Base-by-base conservation (phyloP, 2,888 invertebrate genomes). In the Torymus texanus region DNA sequence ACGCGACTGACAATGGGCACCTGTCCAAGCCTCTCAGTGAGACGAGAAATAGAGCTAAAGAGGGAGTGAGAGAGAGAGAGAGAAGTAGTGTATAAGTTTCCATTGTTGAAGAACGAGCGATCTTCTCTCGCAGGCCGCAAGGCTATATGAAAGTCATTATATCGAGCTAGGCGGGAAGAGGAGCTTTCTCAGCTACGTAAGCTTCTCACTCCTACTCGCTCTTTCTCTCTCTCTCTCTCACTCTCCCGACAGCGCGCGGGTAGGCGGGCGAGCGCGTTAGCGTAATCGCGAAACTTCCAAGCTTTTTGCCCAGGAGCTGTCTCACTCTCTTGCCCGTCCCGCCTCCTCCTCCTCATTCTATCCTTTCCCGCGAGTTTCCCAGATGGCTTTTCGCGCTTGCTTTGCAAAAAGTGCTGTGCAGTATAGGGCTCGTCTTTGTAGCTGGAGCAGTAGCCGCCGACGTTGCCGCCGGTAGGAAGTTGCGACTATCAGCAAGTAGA, bases 271-370 rank as follows among this genome's bases (percentile, higher is more conserved):
- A 8, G 8, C 29, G 29, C 68, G 73, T 58, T 72, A 74, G 51
- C 78, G 74, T 74, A 74, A 74, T 74, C 74, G 78, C 67, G 29
- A 68, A 74, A 68, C 74, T 78, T 78, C 68, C 67, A 59, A 74
- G 78, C 74, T 78, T 78, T 74, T 78, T 73, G 68, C 68, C 67
- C 59, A 29, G 14, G 14, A 56, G 66, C 65, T 75, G 41, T 41
- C 41, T 66, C 13, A 13, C 58, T 56, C n/a, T 59, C 51, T 53
- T 21, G 21, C 1, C 21, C 21, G 21, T 21, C 58, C 14, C 18
- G 41, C 16, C n/a, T 5, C n/a, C 21, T n/a, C 24, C 29, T 8
- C 24, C 14, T 16, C 3, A 41, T 8, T 8, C 8, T 29, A 41
- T 41, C 41, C 41, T 41, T 41, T 41, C 13, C 41, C 67, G 13